These are phyloP conservation scores for Hoplodrina blanda DNA, from an alignment of 2,888 invertebrate species.

Conservation along the genomic window DNA sequence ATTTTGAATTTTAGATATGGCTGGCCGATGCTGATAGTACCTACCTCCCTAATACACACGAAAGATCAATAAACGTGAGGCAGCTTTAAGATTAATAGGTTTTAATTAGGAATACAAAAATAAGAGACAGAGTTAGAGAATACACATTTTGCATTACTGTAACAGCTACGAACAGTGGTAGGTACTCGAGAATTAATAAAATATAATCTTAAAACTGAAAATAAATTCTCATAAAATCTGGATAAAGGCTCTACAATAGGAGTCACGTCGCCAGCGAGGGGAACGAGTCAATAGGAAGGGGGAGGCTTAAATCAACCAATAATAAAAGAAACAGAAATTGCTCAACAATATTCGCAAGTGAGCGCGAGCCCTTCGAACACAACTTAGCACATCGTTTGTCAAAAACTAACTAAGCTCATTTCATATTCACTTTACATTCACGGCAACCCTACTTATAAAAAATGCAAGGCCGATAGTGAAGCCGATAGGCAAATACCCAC, in stretches of 20 bases:
- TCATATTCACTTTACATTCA: slow-evolving; percentile 72
- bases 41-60: background rate
- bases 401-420: slow-evolving; percentile 68
- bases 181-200: background rate
- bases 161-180: no score
- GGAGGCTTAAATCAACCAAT: slow-evolving; percentile 4
- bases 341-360: background rate
- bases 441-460: slow-evolving; percentile 74
- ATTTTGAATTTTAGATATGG: background rate
- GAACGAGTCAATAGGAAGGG: background rate
- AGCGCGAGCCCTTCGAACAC: background rate
- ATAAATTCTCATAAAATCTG: slow-evolving; percentile 10
- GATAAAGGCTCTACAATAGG: slow-evolving; percentile 9
- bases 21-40: slow-evolving; percentile 1
- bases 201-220: background rate
- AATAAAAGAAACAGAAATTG: slow-evolving; percentile 8
- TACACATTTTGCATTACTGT: background rate
- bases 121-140: background rate
- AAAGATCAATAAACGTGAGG: slow-evolving; percentile 9
- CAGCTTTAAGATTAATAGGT: background rate
- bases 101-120: background rate
- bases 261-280: background rate
- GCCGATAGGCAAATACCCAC: slow-evolving; percentile 87
- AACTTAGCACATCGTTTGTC: slow-evolving; percentile 64
- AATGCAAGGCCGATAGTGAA: slow-evolving; percentile 77